phyloP scores from a whole-genome alignment of 2,113 vertebrate species.

The Tyrannus savana region DNA sequence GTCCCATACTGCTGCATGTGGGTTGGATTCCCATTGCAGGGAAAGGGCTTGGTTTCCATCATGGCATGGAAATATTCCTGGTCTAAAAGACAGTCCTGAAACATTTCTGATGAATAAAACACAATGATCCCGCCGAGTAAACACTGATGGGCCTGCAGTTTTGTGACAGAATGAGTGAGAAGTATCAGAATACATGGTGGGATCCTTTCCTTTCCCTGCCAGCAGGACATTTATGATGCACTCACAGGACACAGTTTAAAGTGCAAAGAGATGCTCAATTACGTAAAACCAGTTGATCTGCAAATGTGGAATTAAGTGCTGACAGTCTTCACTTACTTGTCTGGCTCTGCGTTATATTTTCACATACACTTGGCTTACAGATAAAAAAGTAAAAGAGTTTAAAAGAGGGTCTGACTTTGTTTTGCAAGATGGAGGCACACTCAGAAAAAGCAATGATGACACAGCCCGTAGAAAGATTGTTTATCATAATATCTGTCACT shows the following conservation, averaged over 20 bases:
- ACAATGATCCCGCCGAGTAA: neutral
- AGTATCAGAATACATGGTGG: neutral
- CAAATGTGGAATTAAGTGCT: conserved; percentile 4
- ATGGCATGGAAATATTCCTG: neutral
- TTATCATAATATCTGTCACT: neutral
- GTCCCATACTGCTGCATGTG: neutral
- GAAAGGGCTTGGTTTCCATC: neutral
- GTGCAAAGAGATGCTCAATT: neutral
- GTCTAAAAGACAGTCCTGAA: neutral
- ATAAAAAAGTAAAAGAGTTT: neutral
- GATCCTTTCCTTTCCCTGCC: neutral
- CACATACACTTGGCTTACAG: neutral
- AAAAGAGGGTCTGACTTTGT: neutral
- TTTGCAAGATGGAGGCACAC: neutral
- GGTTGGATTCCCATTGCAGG: neutral
- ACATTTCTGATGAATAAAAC: neutral
- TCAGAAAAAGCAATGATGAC: neutral
- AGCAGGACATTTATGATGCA: neutral
- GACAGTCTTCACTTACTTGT: neutral
- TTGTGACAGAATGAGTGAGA: neutral
- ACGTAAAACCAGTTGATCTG: neutral
- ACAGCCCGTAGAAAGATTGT: neutral
- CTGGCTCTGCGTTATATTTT: neutral
- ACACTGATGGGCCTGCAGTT: neutral
- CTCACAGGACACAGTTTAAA: neutral